Conservation (phyloP, 2,888 invertebrate species). For the Synanthedon myopaeformis region DNA sequence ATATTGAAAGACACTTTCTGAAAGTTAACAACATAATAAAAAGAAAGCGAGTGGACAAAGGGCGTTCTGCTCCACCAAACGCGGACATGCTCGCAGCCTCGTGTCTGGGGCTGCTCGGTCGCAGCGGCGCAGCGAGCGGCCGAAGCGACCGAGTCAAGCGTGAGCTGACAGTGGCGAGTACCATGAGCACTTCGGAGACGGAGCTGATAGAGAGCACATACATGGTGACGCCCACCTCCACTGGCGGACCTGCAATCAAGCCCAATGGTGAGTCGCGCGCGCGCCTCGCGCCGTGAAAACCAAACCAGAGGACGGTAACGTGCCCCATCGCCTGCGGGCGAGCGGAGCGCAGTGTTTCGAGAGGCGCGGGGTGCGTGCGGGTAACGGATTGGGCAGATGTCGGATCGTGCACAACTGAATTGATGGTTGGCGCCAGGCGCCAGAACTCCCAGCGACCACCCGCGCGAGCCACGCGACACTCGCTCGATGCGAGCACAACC, state of each 20-base stretch:
- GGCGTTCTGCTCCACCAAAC: conserved; percentile 56
- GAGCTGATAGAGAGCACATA: conserved; percentile 98
- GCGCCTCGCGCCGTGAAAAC: conserved; percentile 39
- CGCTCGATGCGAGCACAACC: conserved; percentile 9
- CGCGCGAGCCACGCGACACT: conserved; percentile 14
- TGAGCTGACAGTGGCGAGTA: conserved; percentile 72
- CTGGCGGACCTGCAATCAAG: conserved; percentile 91
- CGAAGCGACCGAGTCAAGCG: conserved; percentile 23
- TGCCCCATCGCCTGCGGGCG: conserved; percentile 43
- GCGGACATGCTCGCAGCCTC: conserved; percentile 69
- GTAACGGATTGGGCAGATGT: conserved; percentile 7
- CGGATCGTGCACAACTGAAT: background rate
- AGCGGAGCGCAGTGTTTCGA: background rate
- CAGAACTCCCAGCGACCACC: conserved; percentile 6
- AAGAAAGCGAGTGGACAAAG: conserved; percentile 66
- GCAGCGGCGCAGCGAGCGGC: conserved; percentile 34
- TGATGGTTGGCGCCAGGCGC: conserved; percentile 5
- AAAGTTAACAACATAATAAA: conserved; percentile 33
- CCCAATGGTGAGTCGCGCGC: conserved; percentile 41
- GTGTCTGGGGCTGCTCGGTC: conserved; percentile 69
- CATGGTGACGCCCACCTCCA: conserved; percentile 98
- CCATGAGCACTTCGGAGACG: conserved; percentile 98
- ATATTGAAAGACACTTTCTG: conserved; percentile 2
- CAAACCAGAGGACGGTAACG: conserved; percentile 47
- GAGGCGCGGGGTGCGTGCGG: conserved; percentile 22